phyloP scores from a whole-genome alignment of 1,140 invertebrate genomes.

The Habropoda laboriosa region DNA sequence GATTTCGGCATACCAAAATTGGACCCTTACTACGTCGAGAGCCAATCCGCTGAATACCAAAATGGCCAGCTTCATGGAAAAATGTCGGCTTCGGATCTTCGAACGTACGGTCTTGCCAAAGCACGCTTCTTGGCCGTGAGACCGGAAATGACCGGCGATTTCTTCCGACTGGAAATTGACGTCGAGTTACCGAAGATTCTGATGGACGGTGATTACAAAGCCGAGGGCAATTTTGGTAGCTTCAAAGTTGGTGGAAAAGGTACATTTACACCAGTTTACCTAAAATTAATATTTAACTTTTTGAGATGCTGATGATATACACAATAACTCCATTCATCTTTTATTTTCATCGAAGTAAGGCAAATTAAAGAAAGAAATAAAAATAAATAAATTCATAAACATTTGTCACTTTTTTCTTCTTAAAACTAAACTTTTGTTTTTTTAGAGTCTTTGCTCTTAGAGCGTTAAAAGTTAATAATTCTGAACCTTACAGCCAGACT shows the following conservation, averaged over 20 bases:
- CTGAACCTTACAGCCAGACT: too few species aligned
- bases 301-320: too few species aligned
- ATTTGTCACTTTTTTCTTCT: too few species aligned
- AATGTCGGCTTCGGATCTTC: constrained; percentile 78
- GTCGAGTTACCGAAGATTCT: constrained; percentile 79
- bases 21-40: constrained; percentile 81
- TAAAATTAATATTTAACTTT: too few species aligned
- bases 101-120: constrained; percentile 79
- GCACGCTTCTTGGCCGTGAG: constrained; percentile 81
- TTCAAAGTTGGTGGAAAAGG: constrained; percentile 82
- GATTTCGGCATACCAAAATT: constrained; percentile 80
- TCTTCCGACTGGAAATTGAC: constrained; percentile 82
- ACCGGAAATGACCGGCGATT: constrained; percentile 80
- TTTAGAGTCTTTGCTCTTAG: too few species aligned
- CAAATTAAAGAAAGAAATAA: too few species aligned
- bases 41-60: constrained; percentile 78
- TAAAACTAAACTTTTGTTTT: too few species aligned
- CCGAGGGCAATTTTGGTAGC: constrained; percentile 79
- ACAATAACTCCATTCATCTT: too few species aligned
- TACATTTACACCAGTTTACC: too few species aligned
- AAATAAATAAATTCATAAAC: too few species aligned
- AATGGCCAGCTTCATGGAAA: constrained; percentile 80
- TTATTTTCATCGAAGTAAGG: too few species aligned
- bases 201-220: constrained; percentile 81
- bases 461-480: too few species aligned